These are phyloP conservation scores for Toxonevra muliebris DNA, from an alignment of 2,888 invertebrate genomes.

Conservation along the genomic window DNA sequence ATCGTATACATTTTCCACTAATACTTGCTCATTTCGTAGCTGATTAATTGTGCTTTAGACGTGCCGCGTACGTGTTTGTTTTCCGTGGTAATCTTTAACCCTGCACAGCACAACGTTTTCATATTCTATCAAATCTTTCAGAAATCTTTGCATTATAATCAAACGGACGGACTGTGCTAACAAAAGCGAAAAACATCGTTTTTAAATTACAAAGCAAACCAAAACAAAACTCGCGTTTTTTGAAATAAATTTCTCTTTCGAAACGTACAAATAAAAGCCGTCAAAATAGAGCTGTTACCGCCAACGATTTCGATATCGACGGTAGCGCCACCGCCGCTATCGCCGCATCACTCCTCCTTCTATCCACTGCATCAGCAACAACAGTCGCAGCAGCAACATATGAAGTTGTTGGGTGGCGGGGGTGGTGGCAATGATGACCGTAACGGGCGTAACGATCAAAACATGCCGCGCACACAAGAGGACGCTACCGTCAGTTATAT, in stretches of 20 bases:
- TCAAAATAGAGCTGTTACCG: constrained; percentile 65
- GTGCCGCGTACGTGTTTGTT: no score
- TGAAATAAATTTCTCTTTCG: no score
- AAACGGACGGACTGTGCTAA: no score
- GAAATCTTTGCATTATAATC: no score
- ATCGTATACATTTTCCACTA: no score
- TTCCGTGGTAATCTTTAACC: no score
- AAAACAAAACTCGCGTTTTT: background rate
- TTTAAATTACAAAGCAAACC: no score
- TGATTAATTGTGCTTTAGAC: no score
- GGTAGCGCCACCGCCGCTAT: constrained; percentile 53
- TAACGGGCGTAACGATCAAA: constrained; percentile 67
- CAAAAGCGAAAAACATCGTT: no score
- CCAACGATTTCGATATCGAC: constrained; percentile 63
- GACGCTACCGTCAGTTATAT: constrained; percentile 89
- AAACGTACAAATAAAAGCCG: constrained; percentile 47
- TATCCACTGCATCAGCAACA: constrained; percentile 59
- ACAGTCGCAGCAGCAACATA: constrained; percentile 68
- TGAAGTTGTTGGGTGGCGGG: constrained; percentile 80
- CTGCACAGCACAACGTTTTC: no score
- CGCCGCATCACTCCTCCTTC: constrained; percentile 59
- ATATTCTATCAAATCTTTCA: no score
- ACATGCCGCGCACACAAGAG: constrained; percentile 70
- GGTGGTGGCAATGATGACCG: constrained; percentile 73
- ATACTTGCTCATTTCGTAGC: no score